Conservation (phyloP, 2,888 invertebrate species). For the Drepana falcataria region DNA sequence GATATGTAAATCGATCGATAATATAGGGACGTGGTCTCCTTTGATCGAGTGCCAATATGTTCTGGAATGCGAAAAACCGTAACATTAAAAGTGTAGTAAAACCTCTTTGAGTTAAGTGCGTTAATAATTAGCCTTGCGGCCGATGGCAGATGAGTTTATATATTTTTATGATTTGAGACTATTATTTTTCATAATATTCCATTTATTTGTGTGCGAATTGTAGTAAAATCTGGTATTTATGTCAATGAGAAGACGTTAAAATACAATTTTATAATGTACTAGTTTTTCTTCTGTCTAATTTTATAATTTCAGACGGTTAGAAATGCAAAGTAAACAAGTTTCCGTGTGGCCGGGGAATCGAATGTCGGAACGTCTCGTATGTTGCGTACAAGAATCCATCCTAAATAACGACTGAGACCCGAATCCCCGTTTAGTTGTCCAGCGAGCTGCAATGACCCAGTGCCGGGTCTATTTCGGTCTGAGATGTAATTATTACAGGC, state of each 20-base stretch:
- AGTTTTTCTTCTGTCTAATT: too few species aligned
- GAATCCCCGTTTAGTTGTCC: background rate
- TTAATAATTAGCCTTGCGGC: background rate
- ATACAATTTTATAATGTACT: too few species aligned
- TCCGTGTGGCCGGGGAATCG: too few species aligned
- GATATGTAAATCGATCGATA: conserved; percentile 3
- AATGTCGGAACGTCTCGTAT: too few species aligned
- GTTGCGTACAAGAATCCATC: too few species aligned
- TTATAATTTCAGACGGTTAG: too few species aligned
- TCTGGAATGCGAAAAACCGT: conserved; percentile 2
- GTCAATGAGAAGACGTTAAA: background rate
- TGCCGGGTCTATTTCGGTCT: background rate
- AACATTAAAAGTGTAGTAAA: background rate
- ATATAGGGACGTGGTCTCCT: conserved; percentile 15
- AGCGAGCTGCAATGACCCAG: background rate
- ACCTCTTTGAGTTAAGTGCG: background rate
- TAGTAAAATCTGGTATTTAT: conserved; percentile 1
- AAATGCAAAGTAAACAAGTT: too few species aligned
- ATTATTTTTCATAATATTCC: background rate
- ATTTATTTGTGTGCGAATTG: background rate
- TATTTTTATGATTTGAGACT: background rate
- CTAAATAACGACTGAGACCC: too few species aligned
- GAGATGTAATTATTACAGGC: background rate
- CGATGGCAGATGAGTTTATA: background rate
- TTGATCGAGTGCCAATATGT: conserved; percentile 26